These are phyloP conservation scores for Bemisia tabaci DNA, from an alignment of 1,140 invertebrate species.

Conservation along the genomic window DNA sequence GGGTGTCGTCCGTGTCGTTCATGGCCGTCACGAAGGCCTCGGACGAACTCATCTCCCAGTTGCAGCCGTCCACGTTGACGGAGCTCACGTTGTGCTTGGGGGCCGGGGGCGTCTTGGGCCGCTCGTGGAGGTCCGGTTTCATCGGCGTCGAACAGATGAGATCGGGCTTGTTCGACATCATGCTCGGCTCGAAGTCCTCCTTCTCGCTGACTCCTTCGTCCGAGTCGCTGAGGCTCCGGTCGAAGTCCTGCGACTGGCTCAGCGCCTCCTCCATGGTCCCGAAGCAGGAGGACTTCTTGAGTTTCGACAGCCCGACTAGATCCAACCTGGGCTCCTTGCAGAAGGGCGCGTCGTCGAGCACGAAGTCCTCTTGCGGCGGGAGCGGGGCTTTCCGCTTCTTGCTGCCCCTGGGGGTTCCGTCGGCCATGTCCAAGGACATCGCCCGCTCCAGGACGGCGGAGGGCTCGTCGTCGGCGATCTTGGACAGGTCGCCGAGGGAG, in stretches of 20 bases:
- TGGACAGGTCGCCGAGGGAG: conserved; percentile 63
- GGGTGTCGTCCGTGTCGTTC: conserved; percentile 22
- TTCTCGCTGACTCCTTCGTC: conserved; percentile 1
- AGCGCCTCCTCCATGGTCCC: conserved; percentile 61
- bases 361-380: conserved; percentile 34
- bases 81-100: background rate
- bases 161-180: conserved; percentile 14
- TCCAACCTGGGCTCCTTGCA: conserved; percentile 45
- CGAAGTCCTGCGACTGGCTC: conserved; percentile 25
- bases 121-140: conserved; percentile 6
- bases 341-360: conserved; percentile 24
- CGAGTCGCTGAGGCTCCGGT: background rate
- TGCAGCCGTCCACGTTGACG: background rate
- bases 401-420: conserved; percentile 41
- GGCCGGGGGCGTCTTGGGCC: background rate
- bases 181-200: background rate
- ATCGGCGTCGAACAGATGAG: conserved; percentile 19
- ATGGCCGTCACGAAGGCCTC: conserved; percentile 9
- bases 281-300: conserved; percentile 60
- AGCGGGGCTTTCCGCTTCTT: conserved; percentile 51
- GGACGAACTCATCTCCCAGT: background rate
- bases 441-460: conserved; percentile 56
- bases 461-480: conserved; percentile 44
- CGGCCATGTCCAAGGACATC: conserved; percentile 64
- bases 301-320: conserved; percentile 40